Evolutionary conservation across 2,888 invertebrate species (phyloP), one percentile per base, ranked within the genome.

Genomic region (Balanococcus diminutus): DNA sequence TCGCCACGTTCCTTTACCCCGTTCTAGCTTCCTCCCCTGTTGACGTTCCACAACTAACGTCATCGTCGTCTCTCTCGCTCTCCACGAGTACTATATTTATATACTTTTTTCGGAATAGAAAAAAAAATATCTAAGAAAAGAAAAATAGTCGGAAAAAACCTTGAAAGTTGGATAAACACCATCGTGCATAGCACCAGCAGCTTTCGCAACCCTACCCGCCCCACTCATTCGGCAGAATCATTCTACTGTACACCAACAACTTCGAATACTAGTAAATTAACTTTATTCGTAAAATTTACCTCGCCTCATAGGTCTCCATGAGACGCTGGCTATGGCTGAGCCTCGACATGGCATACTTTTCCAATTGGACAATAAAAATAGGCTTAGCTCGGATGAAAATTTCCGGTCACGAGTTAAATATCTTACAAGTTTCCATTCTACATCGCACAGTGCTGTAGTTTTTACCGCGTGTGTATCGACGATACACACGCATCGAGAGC

Each of bases 331-430:
- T n/a, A n/a, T n/a, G 19, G 19, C 25, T 25, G 9, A 11, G 28
- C 61, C 25, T 67, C 22, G 19, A 51, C 51, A 25, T 67, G 61
- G 22, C 28, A 25, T 11, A 28, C 61, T 28, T 67, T 67, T 67
- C 28, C 61, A 28, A 67, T 67, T 67, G 61, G 61, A 67, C 28
- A 67, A 67, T 67, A 67, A 67, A 67, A 67, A 67, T 67, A 67
- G 61, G 61, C 61, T 67, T 28, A 67, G 61, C 61, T 67, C 61
- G 61, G 61, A 67, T 67, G 61, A 67, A 67, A 67, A 67, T 67
- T 67, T 67, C 61, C 61, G 61, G 61, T 67, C 61, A 67, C 61
- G 61, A 67, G 61, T 67, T 67, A 67, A 67, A 67, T 67, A 67
- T 28, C 28, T 25, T 67, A 67, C 28, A 25, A 67, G 61, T 67